A percentile compares a stretch with the other conserved stretches of the same genome.
Conservation (phyloP, 35 echinoderm and acorn worm species). For the Anneissia japonica region DNA sequence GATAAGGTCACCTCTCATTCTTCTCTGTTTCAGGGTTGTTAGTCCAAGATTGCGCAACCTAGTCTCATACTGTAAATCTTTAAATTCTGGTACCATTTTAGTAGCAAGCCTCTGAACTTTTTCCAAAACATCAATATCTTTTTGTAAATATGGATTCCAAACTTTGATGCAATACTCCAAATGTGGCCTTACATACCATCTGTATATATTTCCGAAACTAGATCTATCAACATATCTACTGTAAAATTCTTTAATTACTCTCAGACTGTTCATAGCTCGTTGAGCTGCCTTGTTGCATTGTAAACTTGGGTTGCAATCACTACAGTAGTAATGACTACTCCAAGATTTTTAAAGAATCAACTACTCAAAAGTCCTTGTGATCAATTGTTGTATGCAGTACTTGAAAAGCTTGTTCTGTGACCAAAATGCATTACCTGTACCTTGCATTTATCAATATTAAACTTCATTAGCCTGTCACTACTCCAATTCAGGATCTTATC, state of each 20-base stretch:
- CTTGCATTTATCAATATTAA: not conserved
- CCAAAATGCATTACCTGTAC: not conserved
- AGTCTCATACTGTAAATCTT: not conserved
- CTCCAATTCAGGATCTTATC: not conserved
- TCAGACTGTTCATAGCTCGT: not conserved
- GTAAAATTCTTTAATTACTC: slow-evolving; percentile 7
- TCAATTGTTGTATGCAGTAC: no score
- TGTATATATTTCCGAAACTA: not conserved
- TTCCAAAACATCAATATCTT: not conserved
- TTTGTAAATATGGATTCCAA: slow-evolving; percentile 6
- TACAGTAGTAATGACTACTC: slow-evolving; percentile 10
- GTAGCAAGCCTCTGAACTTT: slow-evolving; percentile 13
- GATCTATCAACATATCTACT: not conserved
- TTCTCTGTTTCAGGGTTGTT: not conserved
- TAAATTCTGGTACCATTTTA: slow-evolving; percentile 8
- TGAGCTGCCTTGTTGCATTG: not conserved
- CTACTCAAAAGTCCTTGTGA: not conserved
- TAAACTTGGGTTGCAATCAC: not conserved
- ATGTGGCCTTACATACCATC: no score
- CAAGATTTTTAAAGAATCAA: not conserved
- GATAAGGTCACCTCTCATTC: not conserved
- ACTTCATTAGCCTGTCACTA: not conserved
- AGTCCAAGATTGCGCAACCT: not conserved
- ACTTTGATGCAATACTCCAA: no score
- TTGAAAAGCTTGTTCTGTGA: no score